A percentile compares a stretch with the other conserved stretches of the same genome.
phyloP scores from a whole-genome alignment of 2,797 vertebrate genomes.

The Sparus aurata region DNA sequence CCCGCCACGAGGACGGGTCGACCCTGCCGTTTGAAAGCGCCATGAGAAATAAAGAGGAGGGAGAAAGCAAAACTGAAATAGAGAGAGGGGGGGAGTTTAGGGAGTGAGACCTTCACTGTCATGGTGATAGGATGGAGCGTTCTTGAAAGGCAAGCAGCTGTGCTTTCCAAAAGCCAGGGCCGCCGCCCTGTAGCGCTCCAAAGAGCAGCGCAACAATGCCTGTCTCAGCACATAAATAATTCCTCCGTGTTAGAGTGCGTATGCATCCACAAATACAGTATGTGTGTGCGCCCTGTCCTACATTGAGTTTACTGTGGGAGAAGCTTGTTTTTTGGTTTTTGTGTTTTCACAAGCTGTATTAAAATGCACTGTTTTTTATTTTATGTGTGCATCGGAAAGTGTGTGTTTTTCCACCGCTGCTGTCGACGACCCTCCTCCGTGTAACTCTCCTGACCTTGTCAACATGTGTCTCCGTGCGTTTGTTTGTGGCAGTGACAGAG shows the following conservation, averaged over 20 bases:
- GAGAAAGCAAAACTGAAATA: not conserved
- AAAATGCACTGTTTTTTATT: not conserved
- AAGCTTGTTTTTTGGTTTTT: constrained; percentile 5
- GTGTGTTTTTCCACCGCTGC: constrained; percentile 39
- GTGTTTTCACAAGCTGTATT: constrained; percentile 15
- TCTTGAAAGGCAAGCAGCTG: constrained; percentile 74
- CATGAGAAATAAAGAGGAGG: constrained; percentile 13
- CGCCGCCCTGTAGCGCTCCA: constrained; percentile 66
- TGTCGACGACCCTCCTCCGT: constrained; percentile 16
- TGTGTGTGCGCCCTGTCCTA: constrained; percentile 32
- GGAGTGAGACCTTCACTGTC: constrained; percentile 66
- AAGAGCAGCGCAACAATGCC: constrained; percentile 79
- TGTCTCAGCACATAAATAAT: constrained; percentile 82
- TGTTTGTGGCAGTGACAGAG: constrained; percentile 72
- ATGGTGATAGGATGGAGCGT: constrained; percentile 55
- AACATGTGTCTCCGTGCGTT: constrained; percentile 40
- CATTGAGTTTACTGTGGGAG: constrained; percentile 3
- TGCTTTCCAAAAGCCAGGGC: constrained; percentile 67
- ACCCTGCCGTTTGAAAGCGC: constrained; percentile 60
- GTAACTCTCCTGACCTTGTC: constrained; percentile 66
- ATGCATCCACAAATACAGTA: constrained; percentile 34
- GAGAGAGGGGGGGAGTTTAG: constrained; percentile 32
- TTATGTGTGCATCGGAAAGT: constrained; percentile 4
- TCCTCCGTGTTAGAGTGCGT: constrained; percentile 52
- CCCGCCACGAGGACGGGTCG: constrained; percentile 41